A percentile compares a stretch with the other conserved stretches of the same genome.
phyloP scores from a whole-genome alignment of 2,113 vertebrate genomes.

The Chlorodrepanis virens region DNA sequence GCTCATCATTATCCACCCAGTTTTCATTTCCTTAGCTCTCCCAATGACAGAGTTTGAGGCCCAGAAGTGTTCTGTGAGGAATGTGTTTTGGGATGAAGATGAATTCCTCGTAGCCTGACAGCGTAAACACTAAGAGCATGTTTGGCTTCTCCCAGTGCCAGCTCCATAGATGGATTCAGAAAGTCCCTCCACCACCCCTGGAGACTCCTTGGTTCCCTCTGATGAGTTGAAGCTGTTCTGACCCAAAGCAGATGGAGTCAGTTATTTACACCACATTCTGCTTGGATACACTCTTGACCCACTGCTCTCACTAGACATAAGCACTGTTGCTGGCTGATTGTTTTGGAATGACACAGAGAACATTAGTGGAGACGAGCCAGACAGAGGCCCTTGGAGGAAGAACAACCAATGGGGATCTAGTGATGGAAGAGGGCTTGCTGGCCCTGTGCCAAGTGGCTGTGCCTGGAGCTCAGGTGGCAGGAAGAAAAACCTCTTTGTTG shows the following conservation, averaged over 20 bases:
- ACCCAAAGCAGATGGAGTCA: constrained; percentile 55
- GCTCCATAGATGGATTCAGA: background rate
- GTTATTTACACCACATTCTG: constrained; percentile 44
- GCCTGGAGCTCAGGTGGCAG: background rate
- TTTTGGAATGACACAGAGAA: constrained; percentile 15
- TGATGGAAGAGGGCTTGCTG: background rate
- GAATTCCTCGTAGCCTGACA: background rate
- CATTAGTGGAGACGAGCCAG: constrained; percentile 51
- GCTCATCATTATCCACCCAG: background rate
- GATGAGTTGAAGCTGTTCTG: constrained; percentile 45
- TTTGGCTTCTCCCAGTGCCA: constrained; percentile 45
- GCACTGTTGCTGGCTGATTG: constrained; percentile 23
- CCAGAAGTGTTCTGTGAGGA: constrained; percentile 38
- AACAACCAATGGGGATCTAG: background rate
- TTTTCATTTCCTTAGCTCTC: background rate
- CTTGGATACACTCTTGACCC: constrained; percentile 52
- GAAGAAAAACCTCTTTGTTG: background rate
- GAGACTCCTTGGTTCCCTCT: background rate
- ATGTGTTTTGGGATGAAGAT: constrained; percentile 61
- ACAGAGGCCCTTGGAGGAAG: background rate
- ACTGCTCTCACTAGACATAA: background rate
- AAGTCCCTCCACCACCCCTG: background rate
- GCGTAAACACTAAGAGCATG: constrained; percentile 18
- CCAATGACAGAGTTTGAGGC: background rate
- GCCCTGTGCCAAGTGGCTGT: accelerated